Percentiles rank a stretch among this genome's conserved stretches.
phyloP scores from a whole-genome alignment of 2,888 invertebrate genomes.

The Thymelicus sylvestris region DNA sequence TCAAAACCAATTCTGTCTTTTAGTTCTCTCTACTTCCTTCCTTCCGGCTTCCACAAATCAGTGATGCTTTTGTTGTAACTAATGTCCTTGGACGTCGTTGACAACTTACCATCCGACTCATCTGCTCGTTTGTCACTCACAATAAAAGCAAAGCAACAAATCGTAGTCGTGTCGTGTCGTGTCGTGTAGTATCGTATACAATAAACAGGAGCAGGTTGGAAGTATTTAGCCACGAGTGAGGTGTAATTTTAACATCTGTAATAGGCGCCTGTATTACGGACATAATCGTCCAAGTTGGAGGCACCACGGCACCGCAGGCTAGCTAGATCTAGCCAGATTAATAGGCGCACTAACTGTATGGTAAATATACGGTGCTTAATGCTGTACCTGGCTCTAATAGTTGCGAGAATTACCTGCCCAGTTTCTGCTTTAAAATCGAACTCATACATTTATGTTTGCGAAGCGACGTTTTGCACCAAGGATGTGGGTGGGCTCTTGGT shows the following conservation, averaged over 20 bases:
- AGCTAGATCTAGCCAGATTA: conserved; percentile 35
- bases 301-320: conserved; percentile 25
- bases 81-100: too few relatives aligned
- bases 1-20: too few relatives aligned
- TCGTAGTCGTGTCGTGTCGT: conserved; percentile 42
- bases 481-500: too few relatives aligned
- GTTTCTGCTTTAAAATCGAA: conserved; percentile 38
- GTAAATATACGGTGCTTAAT: conserved; percentile 32
- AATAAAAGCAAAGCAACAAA: neutral
- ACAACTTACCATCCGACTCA: too few relatives aligned
- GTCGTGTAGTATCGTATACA: too few relatives aligned
- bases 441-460: neutral
- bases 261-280: conserved; percentile 54
- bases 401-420: conserved; percentile 20
- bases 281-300: conserved; percentile 31
- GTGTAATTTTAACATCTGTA: conserved; percentile 65
- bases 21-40: too few relatives aligned
- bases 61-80: too few relatives aligned
- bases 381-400: conserved; percentile 11
- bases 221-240: conserved; percentile 51
- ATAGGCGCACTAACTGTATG: conserved; percentile 33
- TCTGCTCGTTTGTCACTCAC: too few relatives aligned
- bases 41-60: too few relatives aligned
- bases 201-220: conserved; percentile 37
- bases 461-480: too few relatives aligned